These are phyloP conservation scores for Mystacides longicornis DNA, from an alignment of 2,888 invertebrate species.

Conservation along the genomic window DNA sequence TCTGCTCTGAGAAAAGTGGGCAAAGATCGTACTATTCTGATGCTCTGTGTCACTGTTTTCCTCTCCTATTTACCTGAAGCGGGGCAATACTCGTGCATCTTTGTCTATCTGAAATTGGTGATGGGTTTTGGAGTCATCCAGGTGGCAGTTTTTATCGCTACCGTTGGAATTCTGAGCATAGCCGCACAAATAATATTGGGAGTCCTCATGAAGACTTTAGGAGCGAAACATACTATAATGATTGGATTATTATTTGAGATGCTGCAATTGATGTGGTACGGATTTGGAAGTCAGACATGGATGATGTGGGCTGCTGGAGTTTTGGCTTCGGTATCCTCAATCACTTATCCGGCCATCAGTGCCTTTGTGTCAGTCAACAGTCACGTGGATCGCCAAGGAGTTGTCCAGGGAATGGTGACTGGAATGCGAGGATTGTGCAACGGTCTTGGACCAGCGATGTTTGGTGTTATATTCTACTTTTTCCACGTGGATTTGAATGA, in stretches of 20 bases:
- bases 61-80: conserved; percentile 97
- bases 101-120: conserved; percentile 95
- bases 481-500: conserved; percentile 97
- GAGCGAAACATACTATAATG: conserved; percentile 96
- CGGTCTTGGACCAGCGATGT: conserved; percentile 97
- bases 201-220: conserved; percentile 73
- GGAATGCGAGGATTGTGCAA: conserved; percentile 98
- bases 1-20: conserved; percentile 86
- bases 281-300: conserved; percentile 94
- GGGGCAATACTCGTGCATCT: conserved; percentile 99
- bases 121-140: conserved; percentile 94
- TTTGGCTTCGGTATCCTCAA: conserved; percentile 89
- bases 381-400: conserved; percentile 93
- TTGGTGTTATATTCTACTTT: conserved; percentile 95
- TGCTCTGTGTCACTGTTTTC: conserved; percentile 96
- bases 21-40: conserved; percentile 89
- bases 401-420: conserved; percentile 96
- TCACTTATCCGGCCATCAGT: conserved; percentile 98
- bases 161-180: conserved; percentile 93
- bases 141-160: conserved; percentile 96
- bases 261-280: conserved; percentile 95
- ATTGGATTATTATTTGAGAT: conserved; percentile 94
- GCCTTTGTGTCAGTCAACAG: conserved; percentile 98
- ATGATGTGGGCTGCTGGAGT: conserved; percentile 99
- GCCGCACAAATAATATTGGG: conserved; percentile 87